Base-by-base conservation (phyloP, 2,113 vertebrate species). In the Castor canadensis region DNA sequence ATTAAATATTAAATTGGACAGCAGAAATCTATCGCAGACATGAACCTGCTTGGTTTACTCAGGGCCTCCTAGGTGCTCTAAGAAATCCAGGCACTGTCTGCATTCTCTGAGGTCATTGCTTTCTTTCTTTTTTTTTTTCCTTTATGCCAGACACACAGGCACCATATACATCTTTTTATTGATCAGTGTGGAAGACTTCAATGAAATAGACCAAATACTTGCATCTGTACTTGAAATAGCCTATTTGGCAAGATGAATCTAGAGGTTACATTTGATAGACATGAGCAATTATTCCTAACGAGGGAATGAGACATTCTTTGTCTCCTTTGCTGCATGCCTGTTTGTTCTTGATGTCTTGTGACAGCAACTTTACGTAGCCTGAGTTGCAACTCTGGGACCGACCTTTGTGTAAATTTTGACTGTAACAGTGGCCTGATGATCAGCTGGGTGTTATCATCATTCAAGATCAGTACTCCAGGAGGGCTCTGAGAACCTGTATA, bases 1-100 rank as follows among this genome's bases (percentile, higher is more conserved):
- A 96, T 97, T 98, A 97, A 97, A 98, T 98, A 98, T 98, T 98
- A 98, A 98, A 95, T 85, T 2, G 19, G 96, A 96, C 75, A 89
- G 93, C 86, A 95, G 96, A 96, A 84, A 96, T 98, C 83, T 66
- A 95, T 97, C 94, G 76, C 16, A 49, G 47, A 47, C 83, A 91
- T 89, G 72, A 96, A 82, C 71, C 91, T 87, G 75, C 80, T 86
- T 81, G 71, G 79, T 96, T 97, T 95, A 93, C 84, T 90, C 89
- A 73, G 73, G 81, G 79, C 89, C 83, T 92, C 35, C 10, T 43
- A 87, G 89, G 60, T 75, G 35, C 83, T 67, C 77, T 89, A 71
- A 91, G 93, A 94, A 96, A 95, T 49, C 75, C 43, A 93, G 76
- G 72, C 43, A 47, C 76, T 89, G 93, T 80, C 95, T 60, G 56